A percentile compares a stretch with the other conserved stretches of the same genome.
Conservation (phyloP, 1,140 invertebrate genomes). For the Pygmarrhopalites habei region DNA sequence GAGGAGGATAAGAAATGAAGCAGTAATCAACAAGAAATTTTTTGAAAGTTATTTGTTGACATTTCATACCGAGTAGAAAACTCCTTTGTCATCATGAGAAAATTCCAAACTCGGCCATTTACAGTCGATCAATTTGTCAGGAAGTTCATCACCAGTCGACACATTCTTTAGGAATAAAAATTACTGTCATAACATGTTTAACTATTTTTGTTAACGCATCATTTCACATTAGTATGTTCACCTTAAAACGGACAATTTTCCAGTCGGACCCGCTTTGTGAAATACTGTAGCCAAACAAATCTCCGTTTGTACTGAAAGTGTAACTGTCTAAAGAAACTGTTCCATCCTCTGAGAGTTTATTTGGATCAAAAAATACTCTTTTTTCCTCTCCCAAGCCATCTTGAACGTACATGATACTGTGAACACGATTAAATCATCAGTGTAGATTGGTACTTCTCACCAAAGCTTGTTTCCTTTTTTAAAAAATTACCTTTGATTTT, state of each 20-base stretch:
- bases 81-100: slow-evolving; percentile 55
- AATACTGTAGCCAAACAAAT: slow-evolving; percentile 52
- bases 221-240: too few relatives aligned
- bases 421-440: neutral
- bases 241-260: slow-evolving; percentile 48
- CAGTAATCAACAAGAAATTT: neutral
- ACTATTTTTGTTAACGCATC: too few relatives aligned
- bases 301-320: slow-evolving; percentile 54
- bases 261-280: slow-evolving; percentile 57
- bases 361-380: slow-evolving; percentile 56
- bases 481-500: slow-evolving; percentile 20
- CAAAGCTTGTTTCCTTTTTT: neutral
- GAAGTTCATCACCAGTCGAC: slow-evolving; percentile 48
- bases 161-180: too few relatives aligned
- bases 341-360: slow-evolving; percentile 54
- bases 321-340: slow-evolving; percentile 44
- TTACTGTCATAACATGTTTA: too few relatives aligned
- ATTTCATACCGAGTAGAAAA: slow-evolving; percentile 39
- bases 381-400: slow-evolving; percentile 47
- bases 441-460: neutral
- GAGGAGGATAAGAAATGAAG: neutral
- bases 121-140: slow-evolving; percentile 51
- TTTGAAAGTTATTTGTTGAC: too few relatives aligned
- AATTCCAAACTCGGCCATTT: slow-evolving; percentile 55
- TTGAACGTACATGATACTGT: slow-evolving; percentile 54